Base-by-base conservation (phyloP, 2,888 invertebrate species). In the Zygothrica quintamaculata region DNA sequence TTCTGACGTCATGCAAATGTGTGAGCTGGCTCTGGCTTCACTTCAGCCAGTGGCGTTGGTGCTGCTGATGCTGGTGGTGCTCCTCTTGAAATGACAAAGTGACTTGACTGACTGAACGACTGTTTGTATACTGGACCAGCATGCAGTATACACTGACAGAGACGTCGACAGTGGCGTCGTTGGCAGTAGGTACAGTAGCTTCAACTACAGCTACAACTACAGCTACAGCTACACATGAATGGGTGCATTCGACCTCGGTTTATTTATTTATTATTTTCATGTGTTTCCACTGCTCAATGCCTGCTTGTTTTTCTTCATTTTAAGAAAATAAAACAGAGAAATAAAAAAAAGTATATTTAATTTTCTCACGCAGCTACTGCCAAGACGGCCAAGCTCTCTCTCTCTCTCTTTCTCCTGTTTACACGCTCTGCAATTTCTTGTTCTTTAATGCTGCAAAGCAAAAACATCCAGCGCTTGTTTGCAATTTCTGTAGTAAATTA, bases 251-350 rank as follows among this genome's bases (percentile, higher is more conserved):
- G 88, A 82, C 82, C 82, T 86, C 87, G 84, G 48, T 84, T 82
- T 82, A 79, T 88, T 88, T 82, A 82, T 82, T 88, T 82, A 84
- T 86, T 86, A 84, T 88, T 80, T 84, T 55, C 77, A 73, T 79
- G 67, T 65, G 55, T 40, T 52, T 43, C 16, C 57, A 44, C 18
- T 18, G 16, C 42, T 31, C 15, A 37, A 42, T 33, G 52, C 39
- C 42, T 46, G 36, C 37, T 47, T 65, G 52, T 65, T 77, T 57
- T 77, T 57, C 77, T 62, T 65, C 37, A 33, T 76, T 79, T 86
- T 47, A 58, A 61, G 72, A 74, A 66, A 66, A 65, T 6, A 29
- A 47, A 18, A 40, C 33, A 57, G 16, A 48, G 42, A 57, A 25
- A 57, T 57, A 52, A 42, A 42, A 29, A 9, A 9, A 47, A 39